These are phyloP conservation scores for Chelmon rostratus DNA, from an alignment of 2,797 vertebrate genomes.

Conservation along the genomic window DNA sequence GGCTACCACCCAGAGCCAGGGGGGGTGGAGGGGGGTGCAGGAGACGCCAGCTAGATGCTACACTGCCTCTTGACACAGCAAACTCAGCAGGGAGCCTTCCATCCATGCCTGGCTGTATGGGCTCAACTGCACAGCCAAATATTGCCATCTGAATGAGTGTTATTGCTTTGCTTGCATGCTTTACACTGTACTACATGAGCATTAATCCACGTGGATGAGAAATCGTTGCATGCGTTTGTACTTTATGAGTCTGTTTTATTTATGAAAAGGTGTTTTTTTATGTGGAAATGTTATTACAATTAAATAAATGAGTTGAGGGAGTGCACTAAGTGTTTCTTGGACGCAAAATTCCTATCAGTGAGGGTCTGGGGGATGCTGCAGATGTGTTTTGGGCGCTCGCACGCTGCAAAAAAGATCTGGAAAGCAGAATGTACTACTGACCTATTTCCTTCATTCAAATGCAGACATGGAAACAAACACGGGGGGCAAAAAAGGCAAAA, in stretches of 20 bases:
- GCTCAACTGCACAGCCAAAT: constrained; percentile 62
- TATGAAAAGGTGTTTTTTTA: background rate
- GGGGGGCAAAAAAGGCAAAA: background rate
- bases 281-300: constrained; percentile 7
- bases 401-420: constrained; percentile 40
- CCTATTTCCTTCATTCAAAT: constrained; percentile 72
- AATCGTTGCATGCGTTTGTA: constrained; percentile 28
- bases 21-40: constrained; percentile 28
- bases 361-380: constrained; percentile 29
- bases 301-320: background rate
- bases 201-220: constrained; percentile 15
- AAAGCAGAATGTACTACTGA: constrained; percentile 72
- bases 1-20: constrained; percentile 78
- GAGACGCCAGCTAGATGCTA: constrained; percentile 74
- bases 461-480: constrained; percentile 36
- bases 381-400: constrained; percentile 48
- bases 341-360: background rate
- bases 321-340: constrained; percentile 4
- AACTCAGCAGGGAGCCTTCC: constrained; percentile 74
- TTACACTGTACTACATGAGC: constrained; percentile 5
- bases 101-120: constrained; percentile 59
- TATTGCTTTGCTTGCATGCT: constrained; percentile 28
- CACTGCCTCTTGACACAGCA: constrained; percentile 82
- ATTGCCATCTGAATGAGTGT: constrained; percentile 56
- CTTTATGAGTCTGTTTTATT: constrained; percentile 1